These are phyloP conservation scores for Plebejus anna DNA, from an alignment of 2,888 invertebrate genomes.

Conservation along the genomic window DNA sequence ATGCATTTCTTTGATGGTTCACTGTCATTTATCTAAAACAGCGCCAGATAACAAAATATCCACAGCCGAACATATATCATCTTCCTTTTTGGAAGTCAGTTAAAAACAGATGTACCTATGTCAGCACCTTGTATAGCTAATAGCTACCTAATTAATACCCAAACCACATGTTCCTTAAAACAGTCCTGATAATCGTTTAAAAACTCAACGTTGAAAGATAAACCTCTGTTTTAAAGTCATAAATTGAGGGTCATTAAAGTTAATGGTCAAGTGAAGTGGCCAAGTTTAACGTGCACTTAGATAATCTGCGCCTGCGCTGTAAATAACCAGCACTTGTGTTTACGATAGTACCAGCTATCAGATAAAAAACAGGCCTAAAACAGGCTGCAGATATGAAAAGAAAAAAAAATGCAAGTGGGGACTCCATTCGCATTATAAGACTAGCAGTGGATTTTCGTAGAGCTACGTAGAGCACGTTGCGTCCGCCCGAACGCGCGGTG, in stretches of 20 bases:
- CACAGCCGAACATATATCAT: too few species aligned
- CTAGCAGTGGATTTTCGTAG: too few species aligned
- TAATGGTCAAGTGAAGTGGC: slow-evolving; percentile 61
- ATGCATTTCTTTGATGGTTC: too few species aligned
- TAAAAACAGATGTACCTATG: neutral
- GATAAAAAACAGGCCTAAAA: neutral
- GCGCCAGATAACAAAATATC: neutral
- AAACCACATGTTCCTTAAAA: neutral
- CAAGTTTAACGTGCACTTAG: slow-evolving; percentile 56
- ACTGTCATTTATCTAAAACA: neutral
- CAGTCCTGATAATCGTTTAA: neutral
- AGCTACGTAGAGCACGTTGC: too few species aligned
- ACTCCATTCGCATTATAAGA: too few species aligned
- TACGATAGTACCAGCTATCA: slow-evolving; percentile 30
- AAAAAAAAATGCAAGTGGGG: too few species aligned
- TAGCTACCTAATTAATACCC: neutral
- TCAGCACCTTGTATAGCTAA: slow-evolving; percentile 1
- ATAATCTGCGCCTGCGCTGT: slow-evolving; percentile 58
- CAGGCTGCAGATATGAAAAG: neutral
- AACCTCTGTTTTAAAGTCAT: slow-evolving; percentile 41
- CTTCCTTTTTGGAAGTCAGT: too few species aligned
- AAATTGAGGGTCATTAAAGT: slow-evolving; percentile 64
- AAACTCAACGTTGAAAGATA: slow-evolving; percentile 1
- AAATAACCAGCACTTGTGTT: slow-evolving; percentile 57
- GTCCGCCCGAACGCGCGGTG: too few species aligned